These are phyloP conservation scores for Nerophis lumbriciformis DNA, from an alignment of 2,113 vertebrate species.

Conservation along the genomic window DNA sequence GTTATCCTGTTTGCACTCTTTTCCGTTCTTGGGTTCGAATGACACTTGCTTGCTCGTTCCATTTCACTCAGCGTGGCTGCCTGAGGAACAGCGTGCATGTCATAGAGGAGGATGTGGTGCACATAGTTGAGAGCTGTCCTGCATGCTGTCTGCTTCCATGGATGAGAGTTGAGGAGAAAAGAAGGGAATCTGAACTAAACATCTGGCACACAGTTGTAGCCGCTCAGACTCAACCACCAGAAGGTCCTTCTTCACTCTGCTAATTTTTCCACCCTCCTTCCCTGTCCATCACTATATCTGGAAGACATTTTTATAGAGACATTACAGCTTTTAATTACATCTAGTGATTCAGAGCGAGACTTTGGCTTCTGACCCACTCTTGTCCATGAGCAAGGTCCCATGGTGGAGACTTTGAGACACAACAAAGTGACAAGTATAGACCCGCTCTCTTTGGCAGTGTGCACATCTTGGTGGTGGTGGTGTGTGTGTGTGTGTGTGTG, in stretches of 20 bases:
- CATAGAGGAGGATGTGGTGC: slow-evolving; percentile 41
- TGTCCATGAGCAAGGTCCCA: slow-evolving; percentile 49
- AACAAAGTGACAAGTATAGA: slow-evolving; percentile 63
- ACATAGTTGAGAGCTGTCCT: slow-evolving; percentile 37
- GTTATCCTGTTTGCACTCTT: slow-evolving; percentile 35
- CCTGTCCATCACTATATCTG: slow-evolving; percentile 35
- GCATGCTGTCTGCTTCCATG: slow-evolving; percentile 41
- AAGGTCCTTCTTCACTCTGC: slow-evolving; percentile 35
- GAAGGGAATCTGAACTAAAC: slow-evolving; percentile 55
- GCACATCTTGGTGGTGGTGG: slow-evolving; percentile 22
- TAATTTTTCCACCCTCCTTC: slow-evolving; percentile 24
- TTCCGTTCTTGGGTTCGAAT: slow-evolving; percentile 36
- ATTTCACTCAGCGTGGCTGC: slow-evolving; percentile 25
- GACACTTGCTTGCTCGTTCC: slow-evolving; percentile 38
- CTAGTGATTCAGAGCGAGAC: slow-evolving; percentile 52
- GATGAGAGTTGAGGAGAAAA: slow-evolving; percentile 49
- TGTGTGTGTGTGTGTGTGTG: slow-evolving; percentile 18
- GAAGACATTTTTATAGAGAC: slow-evolving; percentile 58
- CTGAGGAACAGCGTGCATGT: slow-evolving; percentile 27
- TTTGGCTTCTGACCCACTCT: slow-evolving; percentile 64
- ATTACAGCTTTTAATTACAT: slow-evolving; percentile 69
- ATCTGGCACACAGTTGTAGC: slow-evolving; percentile 75
- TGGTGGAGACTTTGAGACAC: slow-evolving; percentile 57
- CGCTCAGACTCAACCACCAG: slow-evolving; percentile 46
- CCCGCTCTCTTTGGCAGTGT: slow-evolving; percentile 36